Base-by-base conservation (phyloP, 2,113 vertebrate species). In the Dermatemys mawii region DNA sequence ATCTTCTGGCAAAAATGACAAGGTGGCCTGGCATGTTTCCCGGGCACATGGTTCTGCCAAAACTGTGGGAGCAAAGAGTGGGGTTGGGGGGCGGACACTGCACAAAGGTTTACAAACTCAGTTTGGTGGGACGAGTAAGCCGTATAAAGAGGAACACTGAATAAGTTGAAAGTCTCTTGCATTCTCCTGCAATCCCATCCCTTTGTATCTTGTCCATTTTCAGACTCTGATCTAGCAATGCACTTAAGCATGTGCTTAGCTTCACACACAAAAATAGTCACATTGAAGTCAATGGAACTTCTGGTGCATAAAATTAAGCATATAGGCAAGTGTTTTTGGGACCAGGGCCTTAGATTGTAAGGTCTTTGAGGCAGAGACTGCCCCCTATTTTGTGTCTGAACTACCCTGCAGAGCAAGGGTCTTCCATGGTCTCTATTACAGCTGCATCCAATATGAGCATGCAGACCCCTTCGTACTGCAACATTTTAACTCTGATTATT, bases 91-190 rank as follows among this genome's bases (percentile, higher is more conserved):
- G 2, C 2, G n/a, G 57, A 38, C 89, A 78, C 49, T 0, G 0
- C 44, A 46, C 10, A 35, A 73, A 81, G 35, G 51, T 13, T 84
- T 76, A 50, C 16, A 27, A 44, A 46, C 26, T 2, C 46, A 84
- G 80, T 41, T 38, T 32, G 48, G 29, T 44, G 2, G 2, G 46
- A 35, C 3, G 75, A 79, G 54, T 27, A 60, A 50, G 86, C 16
- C 27, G 17, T 26, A 55, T 0, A 1, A 29, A 50, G 21, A 48
- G 2, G 3, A 32, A 2, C 32, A 54, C 0, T 46, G 48, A 44
- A 87, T 29, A 81, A 73, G 54, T 73, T 32, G 27, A 2, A 50
- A 55, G 92, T 6, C 24, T 38, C 4, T 38, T 22, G 5, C 35
- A 41, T 78, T 83, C 46, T 82, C 14, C 38, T 89, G 55, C 78